Conservation (phyloP, 2,888 invertebrate species). For the Escarpia spicata region DNA sequence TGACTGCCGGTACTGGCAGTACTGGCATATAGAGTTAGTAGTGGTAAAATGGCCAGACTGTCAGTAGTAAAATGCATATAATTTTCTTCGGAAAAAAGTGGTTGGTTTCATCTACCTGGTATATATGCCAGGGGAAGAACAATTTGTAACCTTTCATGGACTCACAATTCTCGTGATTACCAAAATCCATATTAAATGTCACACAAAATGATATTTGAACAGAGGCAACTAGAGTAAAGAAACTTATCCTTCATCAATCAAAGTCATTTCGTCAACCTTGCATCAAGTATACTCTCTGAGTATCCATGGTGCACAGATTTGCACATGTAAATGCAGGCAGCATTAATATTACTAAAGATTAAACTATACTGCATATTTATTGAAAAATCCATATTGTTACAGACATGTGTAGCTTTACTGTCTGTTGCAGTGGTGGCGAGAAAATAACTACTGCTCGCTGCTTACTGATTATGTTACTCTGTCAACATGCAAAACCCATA, state of each 20-base stretch:
- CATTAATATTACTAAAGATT: background rate
- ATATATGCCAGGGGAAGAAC: too few species aligned
- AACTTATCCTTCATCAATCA: background rate
- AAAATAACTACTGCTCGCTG: background rate
- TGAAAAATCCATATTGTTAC: background rate
- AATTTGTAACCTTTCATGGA: background rate
- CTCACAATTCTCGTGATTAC: background rate
- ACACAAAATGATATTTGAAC: background rate
- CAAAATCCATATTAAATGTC: background rate
- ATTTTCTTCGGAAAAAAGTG: too few species aligned
- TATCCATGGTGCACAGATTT: background rate
- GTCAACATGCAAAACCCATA: constrained; percentile 16
- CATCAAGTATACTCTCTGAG: background rate
- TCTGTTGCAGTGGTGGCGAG: background rate
- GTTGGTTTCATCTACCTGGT: too few species aligned
- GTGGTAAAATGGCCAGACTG: too few species aligned
- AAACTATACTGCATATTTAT: background rate
- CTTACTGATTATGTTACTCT: background rate
- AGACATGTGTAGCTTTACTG: background rate
- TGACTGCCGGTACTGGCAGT: too few species aligned
- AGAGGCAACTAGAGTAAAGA: background rate
- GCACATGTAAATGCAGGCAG: background rate
- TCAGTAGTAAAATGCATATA: too few species aligned
- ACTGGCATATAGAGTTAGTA: too few species aligned
- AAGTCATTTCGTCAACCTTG: background rate